These are phyloP conservation scores for Temnothorax rugatulus DNA, from an alignment of 2,888 invertebrate species.

Conservation along the genomic window DNA sequence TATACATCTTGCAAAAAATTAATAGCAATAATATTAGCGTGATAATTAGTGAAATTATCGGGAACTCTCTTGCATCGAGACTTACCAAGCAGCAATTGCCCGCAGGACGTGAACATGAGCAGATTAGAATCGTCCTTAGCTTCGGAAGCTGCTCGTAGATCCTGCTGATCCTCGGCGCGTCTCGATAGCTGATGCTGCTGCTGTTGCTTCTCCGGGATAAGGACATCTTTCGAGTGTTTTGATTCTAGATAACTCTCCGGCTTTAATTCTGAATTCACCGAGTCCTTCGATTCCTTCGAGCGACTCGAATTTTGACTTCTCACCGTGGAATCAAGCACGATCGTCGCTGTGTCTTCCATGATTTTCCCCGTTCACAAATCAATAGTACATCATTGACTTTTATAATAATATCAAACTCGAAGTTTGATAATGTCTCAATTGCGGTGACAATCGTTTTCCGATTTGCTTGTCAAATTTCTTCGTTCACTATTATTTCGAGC, in stretches of 20 bases:
- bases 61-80: background rate
- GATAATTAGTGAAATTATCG: background rate
- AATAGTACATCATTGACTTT: conserved; percentile 8
- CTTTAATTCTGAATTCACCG: conserved; percentile 78
- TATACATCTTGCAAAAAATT: background rate
- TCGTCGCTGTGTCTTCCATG: conserved; percentile 71
- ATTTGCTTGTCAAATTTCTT: background rate
- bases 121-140: conserved; percentile 81
- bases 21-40: background rate
- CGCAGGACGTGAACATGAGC: conserved; percentile 84
- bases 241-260: conserved; percentile 83
- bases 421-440: background rate
- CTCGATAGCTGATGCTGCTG: conserved; percentile 40
- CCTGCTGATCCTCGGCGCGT: conserved; percentile 61
- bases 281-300: conserved; percentile 80
- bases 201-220: conserved; percentile 80
- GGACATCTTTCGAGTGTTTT: conserved; percentile 84
- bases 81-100: conserved; percentile 83
- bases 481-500: background rate
- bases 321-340: conserved; percentile 83
- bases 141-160: conserved; percentile 59
- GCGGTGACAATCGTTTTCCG: background rate
- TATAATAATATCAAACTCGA: background rate
- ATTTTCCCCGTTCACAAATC: conserved; percentile 21
- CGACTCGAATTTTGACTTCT: conserved; percentile 83